These are phyloP conservation scores for Notoglanidium macrostoma DNA, from an alignment of 2,797 vertebrate species.

Conservation along the genomic window DNA sequence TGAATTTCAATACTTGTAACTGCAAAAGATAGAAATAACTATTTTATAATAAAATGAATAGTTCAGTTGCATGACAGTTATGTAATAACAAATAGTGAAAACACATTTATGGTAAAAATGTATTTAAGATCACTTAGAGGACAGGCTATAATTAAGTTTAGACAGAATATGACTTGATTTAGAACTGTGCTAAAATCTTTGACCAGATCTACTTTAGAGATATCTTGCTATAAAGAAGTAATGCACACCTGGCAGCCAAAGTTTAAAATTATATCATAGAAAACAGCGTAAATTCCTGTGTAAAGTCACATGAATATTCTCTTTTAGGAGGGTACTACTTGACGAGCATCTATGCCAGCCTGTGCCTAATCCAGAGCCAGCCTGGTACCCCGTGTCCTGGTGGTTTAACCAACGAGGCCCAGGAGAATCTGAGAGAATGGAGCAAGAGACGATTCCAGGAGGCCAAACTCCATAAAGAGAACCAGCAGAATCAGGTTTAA, in stretches of 20 bases:
- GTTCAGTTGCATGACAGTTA: neutral
- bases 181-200: neutral
- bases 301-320: conserved; percentile 7
- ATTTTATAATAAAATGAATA: conserved; percentile 1
- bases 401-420: conserved; percentile 76
- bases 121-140: neutral
- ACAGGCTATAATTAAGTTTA: neutral
- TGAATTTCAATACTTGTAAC: neutral
- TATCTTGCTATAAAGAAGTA: neutral
- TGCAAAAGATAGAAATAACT: neutral
- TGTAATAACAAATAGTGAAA: neutral
- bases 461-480: conserved; percentile 75
- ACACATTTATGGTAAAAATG: neutral
- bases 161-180: neutral
- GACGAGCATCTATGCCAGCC: conserved; percentile 83
- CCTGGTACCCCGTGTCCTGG: conserved; percentile 56
- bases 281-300: neutral
- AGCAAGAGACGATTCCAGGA: conserved; percentile 76
- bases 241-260: neutral
- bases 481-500: conserved; percentile 77
- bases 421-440: conserved; percentile 81
- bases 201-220: neutral
- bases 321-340: conserved; percentile 84
- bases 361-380: conserved; percentile 79
- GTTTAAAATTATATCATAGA: neutral